Percentiles rank a stretch among this genome's conserved stretches.
phyloP scores from a whole-genome alignment of 1,140 invertebrate species.

The Luehdorfia chinensis region DNA sequence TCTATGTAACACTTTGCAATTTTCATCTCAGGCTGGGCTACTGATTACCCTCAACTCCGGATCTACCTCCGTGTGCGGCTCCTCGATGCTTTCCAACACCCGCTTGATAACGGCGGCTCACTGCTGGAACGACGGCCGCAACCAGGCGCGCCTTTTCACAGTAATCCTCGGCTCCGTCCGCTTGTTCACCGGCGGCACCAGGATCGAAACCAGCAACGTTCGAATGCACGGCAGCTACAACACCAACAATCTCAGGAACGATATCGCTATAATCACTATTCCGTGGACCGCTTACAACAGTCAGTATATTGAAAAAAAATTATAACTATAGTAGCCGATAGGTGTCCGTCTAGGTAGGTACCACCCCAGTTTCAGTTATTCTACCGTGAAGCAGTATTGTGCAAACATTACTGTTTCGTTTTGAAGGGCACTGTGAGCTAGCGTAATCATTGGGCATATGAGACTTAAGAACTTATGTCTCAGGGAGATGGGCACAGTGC shows the following conservation, averaged over 20 bases:
- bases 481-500: too few species aligned
- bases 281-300: not conserved
- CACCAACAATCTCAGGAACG: not conserved
- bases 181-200: not conserved
- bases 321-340: too few species aligned
- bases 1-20: too few species aligned
- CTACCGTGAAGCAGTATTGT: too few species aligned
- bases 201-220: not conserved
- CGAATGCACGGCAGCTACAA: conserved; percentile 1
- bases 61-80: not conserved
- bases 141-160: not conserved
- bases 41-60: not conserved
- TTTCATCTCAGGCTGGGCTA: conserved; percentile 1
- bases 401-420: too few species aligned
- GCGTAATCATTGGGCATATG: too few species aligned
- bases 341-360: too few species aligned
- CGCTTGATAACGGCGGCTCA: not conserved
- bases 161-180: not conserved
- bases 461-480: too few species aligned
- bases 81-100: not conserved
- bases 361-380: too few species aligned
- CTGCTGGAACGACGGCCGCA: not conserved
- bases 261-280: not conserved
- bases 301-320: not conserved
- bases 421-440: too few species aligned